Percentiles rank a stretch among this genome's conserved stretches.
Evolutionary conservation across 1,140 invertebrate species (phyloP).

Genomic region (Nomia melanderi): DNA sequence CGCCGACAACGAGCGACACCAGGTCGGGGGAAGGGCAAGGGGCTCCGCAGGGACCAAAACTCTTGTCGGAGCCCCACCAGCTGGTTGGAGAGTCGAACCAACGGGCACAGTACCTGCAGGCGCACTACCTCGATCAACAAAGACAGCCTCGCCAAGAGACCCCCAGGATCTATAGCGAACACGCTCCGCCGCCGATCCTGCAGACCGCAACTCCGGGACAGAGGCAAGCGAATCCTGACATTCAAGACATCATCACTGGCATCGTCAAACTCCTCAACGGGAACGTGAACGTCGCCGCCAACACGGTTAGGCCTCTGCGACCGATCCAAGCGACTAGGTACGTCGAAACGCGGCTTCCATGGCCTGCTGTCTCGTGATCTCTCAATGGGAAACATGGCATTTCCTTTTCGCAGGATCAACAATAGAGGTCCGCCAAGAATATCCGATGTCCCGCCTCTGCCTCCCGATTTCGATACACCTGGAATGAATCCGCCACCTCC

Average conservation of each 20-base stretch:
- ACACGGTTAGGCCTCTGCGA: slow-evolving; percentile 82
- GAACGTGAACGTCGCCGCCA: slow-evolving; percentile 90
- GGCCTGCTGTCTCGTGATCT: too few species aligned
- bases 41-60: slow-evolving; percentile 85
- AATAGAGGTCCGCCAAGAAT: slow-evolving; percentile 93
- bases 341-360: not conserved
- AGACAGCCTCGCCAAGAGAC: slow-evolving; percentile 74
- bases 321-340: slow-evolving; percentile 79
- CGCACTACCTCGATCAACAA: slow-evolving; percentile 61
- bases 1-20: slow-evolving; percentile 67
- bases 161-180: slow-evolving; percentile 76
- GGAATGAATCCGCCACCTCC: slow-evolving; percentile 80
- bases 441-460: slow-evolving; percentile 86
- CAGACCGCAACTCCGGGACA: slow-evolving; percentile 72
- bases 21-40: slow-evolving; percentile 86
- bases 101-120: slow-evolving; percentile 62
- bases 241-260: slow-evolving; percentile 94
- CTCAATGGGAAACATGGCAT: not conserved
- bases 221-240: slow-evolving; percentile 88
- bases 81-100: slow-evolving; percentile 64
- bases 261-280: slow-evolving; percentile 94
- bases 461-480: slow-evolving; percentile 86
- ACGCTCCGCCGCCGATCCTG: slow-evolving; percentile 63
- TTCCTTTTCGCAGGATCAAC: slow-evolving; percentile 87
- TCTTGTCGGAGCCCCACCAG: slow-evolving; percentile 85